Base-by-base conservation (phyloP, 2,888 invertebrate genomes). In the Chironomus tentans region DNA sequence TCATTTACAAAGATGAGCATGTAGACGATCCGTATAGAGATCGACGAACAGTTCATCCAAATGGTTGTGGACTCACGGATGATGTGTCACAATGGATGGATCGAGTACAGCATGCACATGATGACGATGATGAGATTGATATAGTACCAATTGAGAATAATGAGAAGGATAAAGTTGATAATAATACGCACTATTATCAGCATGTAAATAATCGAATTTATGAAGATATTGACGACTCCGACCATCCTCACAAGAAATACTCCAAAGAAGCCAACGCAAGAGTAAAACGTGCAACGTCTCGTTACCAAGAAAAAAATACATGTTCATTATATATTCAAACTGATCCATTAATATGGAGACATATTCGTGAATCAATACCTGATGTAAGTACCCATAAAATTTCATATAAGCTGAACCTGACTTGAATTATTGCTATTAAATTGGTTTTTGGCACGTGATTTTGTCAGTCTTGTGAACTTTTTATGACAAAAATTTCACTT, bases 301-400 rank as follows among this genome's bases (percentile, higher is more conserved):
- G 87, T 77, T 82, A 88, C 77, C 87, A 88, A 79, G 92, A 90
- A 79, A 89, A 92, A 80, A 94, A 94, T 84, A 94, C 97, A 77
- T 98, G 98, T 84, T 95, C 96, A 76, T 88, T 98, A 79, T 98
- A 93, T 84, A 95, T 99, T 84, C 97, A 98, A 86, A 98, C 99
- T 22, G 99, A 99, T 87, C 98, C 98, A 79, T 90, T 97, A 79
- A 93, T 99, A 83, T 99, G 98, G 96, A 89, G 92, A 81, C 95
- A 97, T 83, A 94, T 98, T 81, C 88, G 92, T 80, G 92, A 91
- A 81, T 90, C 90, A 77, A 91, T 91, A 81, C 89, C 90, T 77
- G 93, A 93, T 87, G 94, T 94, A 84, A 87, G 86, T 84, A 38
- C 10, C 38, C 2, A 28, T 28, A 28, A 28, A 28, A 28, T 28